Evolutionary conservation across 2,888 invertebrate species (phyloP).

Genomic region (Pseudoips prasinana): DNA sequence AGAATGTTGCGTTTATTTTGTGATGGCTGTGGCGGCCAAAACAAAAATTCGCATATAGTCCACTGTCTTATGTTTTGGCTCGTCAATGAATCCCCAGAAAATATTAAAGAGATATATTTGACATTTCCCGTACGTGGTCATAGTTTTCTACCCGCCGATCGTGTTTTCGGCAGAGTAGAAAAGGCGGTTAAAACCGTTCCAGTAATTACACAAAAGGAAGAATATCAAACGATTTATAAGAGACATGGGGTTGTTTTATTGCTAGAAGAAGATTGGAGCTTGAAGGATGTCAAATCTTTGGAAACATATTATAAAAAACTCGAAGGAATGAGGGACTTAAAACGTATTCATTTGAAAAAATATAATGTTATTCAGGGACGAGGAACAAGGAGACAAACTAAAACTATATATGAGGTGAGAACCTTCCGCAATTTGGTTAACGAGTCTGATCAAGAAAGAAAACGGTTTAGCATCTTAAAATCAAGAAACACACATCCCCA

Average conservation of each 20-base stretch:
- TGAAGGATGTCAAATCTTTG: slow-evolving; percentile 8
- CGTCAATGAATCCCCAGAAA: slow-evolving; percentile 7
- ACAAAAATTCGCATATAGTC: slow-evolving; percentile 25
- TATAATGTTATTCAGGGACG: slow-evolving; percentile 11
- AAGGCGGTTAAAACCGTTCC: slow-evolving; percentile 7
- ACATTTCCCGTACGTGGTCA: slow-evolving; percentile 17
- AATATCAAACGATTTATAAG: slow-evolving; percentile 9
- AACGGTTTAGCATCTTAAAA: slow-evolving; percentile 13
- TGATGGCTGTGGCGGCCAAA: slow-evolving; percentile 35
- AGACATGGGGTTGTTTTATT: slow-evolving; percentile 6
- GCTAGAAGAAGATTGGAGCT: slow-evolving; percentile 7
- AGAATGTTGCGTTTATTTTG: slow-evolving; percentile 25
- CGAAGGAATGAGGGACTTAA: slow-evolving; percentile 11
- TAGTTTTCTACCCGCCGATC: slow-evolving; percentile 15
- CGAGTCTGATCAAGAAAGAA: slow-evolving; percentile 12
- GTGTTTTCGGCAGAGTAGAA: slow-evolving; percentile 15
- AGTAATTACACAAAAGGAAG: slow-evolving; percentile 5
- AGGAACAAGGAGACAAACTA: slow-evolving; percentile 11
- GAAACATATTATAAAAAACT: slow-evolving; percentile 10
- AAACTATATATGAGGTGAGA: slow-evolving; percentile 12
- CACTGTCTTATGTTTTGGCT: slow-evolving; percentile 17
- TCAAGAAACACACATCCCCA: slow-evolving; percentile 14
- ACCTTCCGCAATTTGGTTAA: slow-evolving; percentile 12
- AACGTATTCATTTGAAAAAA: slow-evolving; percentile 12
- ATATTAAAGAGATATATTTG: slow-evolving; percentile 8